Evolutionary conservation across 2,888 invertebrate genomes (phyloP).

Genomic region (Limnephilus auricula): DNA sequence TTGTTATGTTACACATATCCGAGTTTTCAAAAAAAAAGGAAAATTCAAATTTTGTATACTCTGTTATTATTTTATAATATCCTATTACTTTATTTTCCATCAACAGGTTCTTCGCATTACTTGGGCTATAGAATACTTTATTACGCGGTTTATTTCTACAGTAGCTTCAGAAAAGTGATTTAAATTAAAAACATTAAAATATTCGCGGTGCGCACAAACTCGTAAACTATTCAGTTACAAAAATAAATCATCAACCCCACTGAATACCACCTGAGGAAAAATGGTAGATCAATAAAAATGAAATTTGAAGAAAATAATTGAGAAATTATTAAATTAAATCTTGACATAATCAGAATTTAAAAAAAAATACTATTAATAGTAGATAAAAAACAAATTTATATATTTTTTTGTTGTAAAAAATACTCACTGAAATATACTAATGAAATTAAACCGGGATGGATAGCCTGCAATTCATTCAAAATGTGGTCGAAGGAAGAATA

Average conservation of each 20-base stretch:
- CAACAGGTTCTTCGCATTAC: no score
- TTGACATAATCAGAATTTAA: neutral
- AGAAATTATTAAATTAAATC: neutral
- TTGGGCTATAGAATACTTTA: neutral
- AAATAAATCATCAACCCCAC: neutral
- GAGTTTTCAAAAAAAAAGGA: neutral
- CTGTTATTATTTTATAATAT: no score
- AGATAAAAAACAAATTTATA: no score
- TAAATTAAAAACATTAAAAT: neutral
- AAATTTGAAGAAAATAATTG: neutral
- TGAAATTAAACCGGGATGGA: neutral
- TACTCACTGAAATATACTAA: neutral
- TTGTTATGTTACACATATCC: neutral
- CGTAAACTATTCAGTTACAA: neutral
- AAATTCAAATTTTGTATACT: no score
- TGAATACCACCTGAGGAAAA: neutral
- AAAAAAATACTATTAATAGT: no score
- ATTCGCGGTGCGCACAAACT: neutral
- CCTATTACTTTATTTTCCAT: no score
- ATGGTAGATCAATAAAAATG: neutral
- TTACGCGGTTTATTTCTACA: neutral
- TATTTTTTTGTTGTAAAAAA: no score
- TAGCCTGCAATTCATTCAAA: neutral
- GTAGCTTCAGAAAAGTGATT: neutral
- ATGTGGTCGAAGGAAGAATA: neutral